Evolutionary conservation across 1,140 invertebrate genomes (phyloP).

Genomic region (Psilanteris sp.): DNA sequence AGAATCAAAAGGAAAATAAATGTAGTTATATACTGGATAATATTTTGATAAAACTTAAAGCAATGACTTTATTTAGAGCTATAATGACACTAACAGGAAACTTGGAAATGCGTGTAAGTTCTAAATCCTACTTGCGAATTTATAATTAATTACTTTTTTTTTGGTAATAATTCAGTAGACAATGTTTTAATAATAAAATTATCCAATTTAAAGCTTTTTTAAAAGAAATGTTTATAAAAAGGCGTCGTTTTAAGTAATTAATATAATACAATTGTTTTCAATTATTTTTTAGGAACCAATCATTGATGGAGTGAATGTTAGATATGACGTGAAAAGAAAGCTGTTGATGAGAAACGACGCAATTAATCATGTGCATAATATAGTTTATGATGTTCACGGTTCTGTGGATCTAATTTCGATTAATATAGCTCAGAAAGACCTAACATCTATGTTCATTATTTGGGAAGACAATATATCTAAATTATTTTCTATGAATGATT

Average conservation of each 20-base stretch:
- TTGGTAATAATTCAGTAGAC: no score
- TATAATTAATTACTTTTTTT: constrained; percentile 1
- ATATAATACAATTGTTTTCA: no score
- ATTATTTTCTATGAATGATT: constrained; percentile 37
- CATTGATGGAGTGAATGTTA: constrained; percentile 86
- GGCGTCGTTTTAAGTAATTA: no score
- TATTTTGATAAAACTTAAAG: constrained; percentile 84
- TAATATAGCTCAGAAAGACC: constrained; percentile 86
- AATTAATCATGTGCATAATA: constrained; percentile 69
- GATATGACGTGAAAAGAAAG: constrained; percentile 87
- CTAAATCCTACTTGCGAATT: no score
- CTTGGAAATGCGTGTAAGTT: constrained; percentile 84
- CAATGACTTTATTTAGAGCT: constrained; percentile 85
- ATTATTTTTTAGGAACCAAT: constrained; percentile 84
- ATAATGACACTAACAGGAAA: constrained; percentile 86
- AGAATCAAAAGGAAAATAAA: constrained; percentile 38
- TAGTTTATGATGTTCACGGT: constrained; percentile 84
- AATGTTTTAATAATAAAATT: no score
- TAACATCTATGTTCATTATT: constrained; percentile 84
- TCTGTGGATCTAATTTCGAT: constrained; percentile 84
- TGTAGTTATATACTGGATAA: constrained; percentile 83
- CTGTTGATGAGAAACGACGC: constrained; percentile 71
- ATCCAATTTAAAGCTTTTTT: no score
- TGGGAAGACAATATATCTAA: constrained; percentile 84
- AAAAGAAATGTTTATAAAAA: no score